phyloP scores from a whole-genome alignment of 2,797 vertebrate genomes.

The Coreius guichenoti region DNA sequence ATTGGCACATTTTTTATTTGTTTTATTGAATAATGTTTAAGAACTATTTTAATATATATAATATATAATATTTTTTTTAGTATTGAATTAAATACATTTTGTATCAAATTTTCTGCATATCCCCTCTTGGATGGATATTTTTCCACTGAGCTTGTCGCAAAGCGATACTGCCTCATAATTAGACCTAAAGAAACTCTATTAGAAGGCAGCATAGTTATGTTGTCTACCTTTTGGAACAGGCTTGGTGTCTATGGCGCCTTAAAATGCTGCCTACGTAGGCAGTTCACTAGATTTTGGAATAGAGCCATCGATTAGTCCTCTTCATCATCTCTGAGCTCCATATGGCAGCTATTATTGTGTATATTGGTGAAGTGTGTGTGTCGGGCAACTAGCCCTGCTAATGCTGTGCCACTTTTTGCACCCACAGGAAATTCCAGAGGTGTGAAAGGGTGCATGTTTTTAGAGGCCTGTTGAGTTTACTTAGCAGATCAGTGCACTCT shows the following conservation, averaged over 20 bases:
- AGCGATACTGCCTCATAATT: too few species aligned
- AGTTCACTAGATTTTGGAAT: background rate
- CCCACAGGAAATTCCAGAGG: conserved; percentile 80
- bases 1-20: background rate
- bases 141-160: too few species aligned
- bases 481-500: conserved; percentile 24
- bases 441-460: conserved; percentile 59
- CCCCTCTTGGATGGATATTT: too few species aligned
- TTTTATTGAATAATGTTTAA: background rate
- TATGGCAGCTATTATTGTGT: conserved; percentile 60
- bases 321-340: conserved; percentile 51
- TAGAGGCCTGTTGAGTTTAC: conserved; percentile 34
- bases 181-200: too few species aligned
- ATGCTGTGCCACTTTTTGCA: conserved; percentile 60
- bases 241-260: background rate
- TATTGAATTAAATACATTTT: too few species aligned
- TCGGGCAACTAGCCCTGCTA: conserved; percentile 68
- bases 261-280: background rate
- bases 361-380: conserved; percentile 45
- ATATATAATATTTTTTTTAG: too few species aligned
- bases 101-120: too few species aligned
- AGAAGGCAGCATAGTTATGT: background rate
- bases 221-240: background rate
- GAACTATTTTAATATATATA: too few species aligned
- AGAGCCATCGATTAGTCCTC: background rate